phyloP scores from a whole-genome alignment of 2,888 invertebrate genomes.

The Papilio demoleus region DNA sequence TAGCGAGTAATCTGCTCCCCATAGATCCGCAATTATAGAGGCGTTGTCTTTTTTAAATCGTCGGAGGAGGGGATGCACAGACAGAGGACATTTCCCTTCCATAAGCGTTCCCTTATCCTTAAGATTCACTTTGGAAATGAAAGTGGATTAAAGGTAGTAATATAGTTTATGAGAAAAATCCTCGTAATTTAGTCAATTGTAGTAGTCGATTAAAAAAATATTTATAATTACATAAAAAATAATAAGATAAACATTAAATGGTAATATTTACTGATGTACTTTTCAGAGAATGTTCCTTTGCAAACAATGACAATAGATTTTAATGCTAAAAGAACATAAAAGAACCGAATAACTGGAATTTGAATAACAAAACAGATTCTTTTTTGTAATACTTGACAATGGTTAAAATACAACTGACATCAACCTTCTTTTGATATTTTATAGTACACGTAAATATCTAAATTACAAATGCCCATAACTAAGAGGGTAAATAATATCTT shows the following conservation, averaged over 20 bases:
- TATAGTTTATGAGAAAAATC: no score
- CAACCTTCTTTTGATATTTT: neutral
- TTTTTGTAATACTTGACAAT: neutral
- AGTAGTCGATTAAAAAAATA: neutral
- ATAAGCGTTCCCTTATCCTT: no score
- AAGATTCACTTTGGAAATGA: no score
- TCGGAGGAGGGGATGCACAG: no score
- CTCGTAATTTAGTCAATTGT: no score
- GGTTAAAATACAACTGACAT: neutral
- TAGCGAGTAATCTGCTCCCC: no score
- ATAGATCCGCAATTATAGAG: no score
- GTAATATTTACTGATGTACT: neutral
- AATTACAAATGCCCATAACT: neutral
- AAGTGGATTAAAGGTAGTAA: no score
- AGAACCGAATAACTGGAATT: conserved; percentile 8
- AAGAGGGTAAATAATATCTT: no score
- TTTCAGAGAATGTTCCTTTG: neutral
- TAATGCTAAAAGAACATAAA: conserved; percentile 9
- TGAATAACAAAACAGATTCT: conserved; percentile 17
- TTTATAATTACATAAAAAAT: neutral
- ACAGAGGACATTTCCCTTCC: no score
- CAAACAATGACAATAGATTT: neutral
- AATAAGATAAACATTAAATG: neutral
- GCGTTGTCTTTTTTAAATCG: no score
- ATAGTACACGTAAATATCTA: neutral